These are phyloP conservation scores for Acanthornis magna DNA, from an alignment of 2,797 vertebrate genomes.

Conservation along the genomic window DNA sequence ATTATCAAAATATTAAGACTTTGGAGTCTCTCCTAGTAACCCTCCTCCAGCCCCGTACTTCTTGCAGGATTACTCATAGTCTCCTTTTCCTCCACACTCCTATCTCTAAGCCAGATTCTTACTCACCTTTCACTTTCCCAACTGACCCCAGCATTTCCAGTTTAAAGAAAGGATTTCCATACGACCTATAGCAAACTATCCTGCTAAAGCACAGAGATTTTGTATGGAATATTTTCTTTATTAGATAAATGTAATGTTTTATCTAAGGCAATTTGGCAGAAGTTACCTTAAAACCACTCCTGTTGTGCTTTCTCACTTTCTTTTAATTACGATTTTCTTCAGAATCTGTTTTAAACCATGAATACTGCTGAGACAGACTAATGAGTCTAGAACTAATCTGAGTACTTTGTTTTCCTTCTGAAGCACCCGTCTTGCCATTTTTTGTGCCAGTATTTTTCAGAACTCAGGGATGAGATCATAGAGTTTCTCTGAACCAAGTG, in stretches of 20 bases:
- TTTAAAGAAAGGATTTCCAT: constrained; percentile 17
- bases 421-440: constrained; percentile 2
- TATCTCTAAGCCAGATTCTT: constrained; percentile 39
- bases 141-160: constrained; percentile 12
- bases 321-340: not conserved
- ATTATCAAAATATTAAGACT: constrained; percentile 56
- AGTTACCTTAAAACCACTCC: not conserved
- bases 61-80: constrained; percentile 49
- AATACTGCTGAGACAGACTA: constrained; percentile 16
- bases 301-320: not conserved
- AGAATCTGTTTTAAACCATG: constrained; percentile 29
- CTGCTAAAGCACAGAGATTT: not conserved
- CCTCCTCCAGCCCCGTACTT: constrained; percentile 22
- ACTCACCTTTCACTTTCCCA: constrained; percentile 30
- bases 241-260: not conserved
- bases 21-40: constrained; percentile 40
- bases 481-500: not conserved
- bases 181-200: not conserved
- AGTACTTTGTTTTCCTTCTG: constrained; percentile 40
- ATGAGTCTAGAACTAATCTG: constrained; percentile 49
- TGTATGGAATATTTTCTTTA: not conserved
- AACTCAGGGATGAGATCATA: not conserved
- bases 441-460: constrained; percentile 47
- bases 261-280: not conserved
- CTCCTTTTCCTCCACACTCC: constrained; percentile 36